Evolutionary conservation across 2,888 invertebrate genomes (phyloP), one percentile per base, ranked within the genome.

Genomic region (Clunio marinus): DNA sequence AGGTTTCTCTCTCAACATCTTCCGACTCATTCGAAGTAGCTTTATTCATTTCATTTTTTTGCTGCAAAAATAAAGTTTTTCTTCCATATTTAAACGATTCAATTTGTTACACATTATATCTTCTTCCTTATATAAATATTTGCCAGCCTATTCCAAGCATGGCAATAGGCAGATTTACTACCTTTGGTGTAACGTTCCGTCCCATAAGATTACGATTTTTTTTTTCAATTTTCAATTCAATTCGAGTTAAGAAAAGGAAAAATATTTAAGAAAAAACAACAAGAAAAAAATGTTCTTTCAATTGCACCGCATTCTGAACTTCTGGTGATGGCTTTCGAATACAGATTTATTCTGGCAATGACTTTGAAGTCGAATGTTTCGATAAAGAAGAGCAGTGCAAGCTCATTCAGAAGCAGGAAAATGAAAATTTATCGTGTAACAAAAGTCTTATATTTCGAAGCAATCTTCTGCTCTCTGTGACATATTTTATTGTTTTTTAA

Each of bases 61-160:
- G 27, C n/a, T 20, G 57, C n/a, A 51, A 20, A 22, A 20, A 57
- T 24, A 57, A 57, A 57, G 10, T 57, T 57, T 57, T 57, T 63
- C 35, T 46, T 27, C 65, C 55, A 55, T 55, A 35, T 55, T 65
- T 41, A 55, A 66, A 66, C 66, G 32, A 20, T 66, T 66, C 51
- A 66, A 66, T 66, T 66, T 66, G 66, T 66, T 66, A 66, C 55
- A 66, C 55, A 66, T 66, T 15, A 55, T 32, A 46, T 65, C 28
- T 65, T 55, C 55, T 66, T 66, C 66, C 66, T 66, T 66, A 66
- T 55, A 55, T 8, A 66, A 55, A 37, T 46, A 20, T 46, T 55
- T 22, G 45, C 45, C n/a, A 13, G 45, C 27, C 10, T 27, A 51
- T 51, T n/a, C n/a, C n/a, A n/a, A 32, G 35, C 13, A 5, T 32